Evolutionary conservation across 92 coral and sea anemone genomes (phyloP).

Genomic region (Ricordea florida): DNA sequence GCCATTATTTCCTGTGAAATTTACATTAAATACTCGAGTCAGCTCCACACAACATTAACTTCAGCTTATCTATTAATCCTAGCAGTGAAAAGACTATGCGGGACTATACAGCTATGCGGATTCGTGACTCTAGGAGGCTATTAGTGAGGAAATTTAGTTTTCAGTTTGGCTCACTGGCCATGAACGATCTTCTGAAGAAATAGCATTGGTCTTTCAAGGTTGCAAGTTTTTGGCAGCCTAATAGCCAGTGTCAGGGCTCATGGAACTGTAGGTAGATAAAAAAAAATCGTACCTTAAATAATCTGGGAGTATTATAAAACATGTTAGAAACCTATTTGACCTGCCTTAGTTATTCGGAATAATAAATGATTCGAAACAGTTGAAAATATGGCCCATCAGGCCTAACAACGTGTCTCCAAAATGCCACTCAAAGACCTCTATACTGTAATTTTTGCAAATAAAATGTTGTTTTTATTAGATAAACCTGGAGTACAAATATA

Average conservation of each 20-base stretch:
- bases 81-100: background rate
- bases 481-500: constrained; percentile 1
- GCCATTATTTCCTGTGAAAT: background rate
- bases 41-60: background rate
- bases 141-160: constrained; percentile 19
- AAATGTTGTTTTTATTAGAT: too few species aligned
- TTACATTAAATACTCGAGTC: background rate
- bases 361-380: too few species aligned
- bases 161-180: constrained; percentile 25
- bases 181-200: constrained; percentile 5
- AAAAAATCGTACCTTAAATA: background rate
- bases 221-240: background rate
- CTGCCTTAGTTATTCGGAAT: too few species aligned
- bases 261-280: constrained; percentile 1
- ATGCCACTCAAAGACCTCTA: background rate
- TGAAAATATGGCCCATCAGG: too few species aligned
- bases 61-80: background rate
- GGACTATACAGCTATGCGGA: background rate
- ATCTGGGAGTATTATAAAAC: background rate
- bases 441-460: background rate
- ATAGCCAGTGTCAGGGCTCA: background rate
- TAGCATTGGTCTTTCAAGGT: constrained; percentile 5
- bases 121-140: constrained; percentile 8
- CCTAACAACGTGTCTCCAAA: background rate
- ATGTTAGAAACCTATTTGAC: constrained; percentile 5